phyloP scores from a whole-genome alignment of 2,888 invertebrate species.

The Drosophila mulleri region DNA sequence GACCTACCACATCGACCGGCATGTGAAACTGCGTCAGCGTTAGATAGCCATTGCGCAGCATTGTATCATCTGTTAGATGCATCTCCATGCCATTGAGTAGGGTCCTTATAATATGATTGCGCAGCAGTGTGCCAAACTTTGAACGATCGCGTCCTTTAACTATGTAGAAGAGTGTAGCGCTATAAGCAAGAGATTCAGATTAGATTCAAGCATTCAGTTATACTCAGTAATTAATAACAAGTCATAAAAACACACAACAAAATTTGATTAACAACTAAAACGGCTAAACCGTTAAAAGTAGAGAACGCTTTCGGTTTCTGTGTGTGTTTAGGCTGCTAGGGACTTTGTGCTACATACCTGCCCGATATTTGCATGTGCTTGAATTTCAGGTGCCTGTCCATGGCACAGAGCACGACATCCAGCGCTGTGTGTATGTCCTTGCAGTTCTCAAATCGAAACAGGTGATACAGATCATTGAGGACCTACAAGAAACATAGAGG shows the following conservation, averaged over 20 bases:
- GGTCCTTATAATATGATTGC: conserved; percentile 92
- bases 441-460: conserved; percentile 93
- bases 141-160: conserved; percentile 94
- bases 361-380: conserved; percentile 97
- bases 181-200: conserved; percentile 81
- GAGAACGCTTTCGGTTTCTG: neutral
- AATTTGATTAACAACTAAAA: too few species aligned
- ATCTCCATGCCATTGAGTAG: conserved; percentile 95
- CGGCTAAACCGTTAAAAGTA: too few species aligned
- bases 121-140: conserved; percentile 90
- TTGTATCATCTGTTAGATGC: conserved; percentile 93
- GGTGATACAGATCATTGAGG: conserved; percentile 95
- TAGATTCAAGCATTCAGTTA: neutral
- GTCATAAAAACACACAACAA: too few species aligned
- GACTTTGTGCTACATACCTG: conserved; percentile 86
- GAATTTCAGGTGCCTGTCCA: conserved; percentile 94
- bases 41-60: conserved; percentile 98
- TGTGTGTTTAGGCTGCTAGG: neutral
- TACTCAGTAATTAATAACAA: neutral
- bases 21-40: conserved; percentile 97
- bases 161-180: conserved; percentile 97
- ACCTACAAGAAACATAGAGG: conserved; percentile 86
- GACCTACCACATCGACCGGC: conserved; percentile 93
- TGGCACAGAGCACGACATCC: conserved; percentile 93
- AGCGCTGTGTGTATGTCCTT: conserved; percentile 91